Percentiles rank a stretch among this genome's conserved stretches.
Conservation (phyloP, 2,113 vertebrate species). For the Seriola quinqueradiata region DNA sequence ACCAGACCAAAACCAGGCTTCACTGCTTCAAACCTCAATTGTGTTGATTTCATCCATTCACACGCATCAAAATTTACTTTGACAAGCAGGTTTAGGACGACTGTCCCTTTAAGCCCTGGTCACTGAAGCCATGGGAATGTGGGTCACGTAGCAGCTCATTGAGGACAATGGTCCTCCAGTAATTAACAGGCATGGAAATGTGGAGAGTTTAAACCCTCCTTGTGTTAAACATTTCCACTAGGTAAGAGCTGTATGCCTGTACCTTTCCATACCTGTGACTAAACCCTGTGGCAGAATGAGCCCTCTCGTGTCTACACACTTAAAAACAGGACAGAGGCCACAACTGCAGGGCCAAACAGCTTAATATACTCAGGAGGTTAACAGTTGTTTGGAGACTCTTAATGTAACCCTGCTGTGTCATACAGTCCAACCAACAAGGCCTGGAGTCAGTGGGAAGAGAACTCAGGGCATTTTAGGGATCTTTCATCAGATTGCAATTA, state of each 20-base stretch:
- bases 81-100: constrained; percentile 24
- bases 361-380: constrained; percentile 1
- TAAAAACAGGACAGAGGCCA: constrained; percentile 5
- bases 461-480: constrained; percentile 41
- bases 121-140: constrained; percentile 67
- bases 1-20: constrained; percentile 56
- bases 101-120: constrained; percentile 64
- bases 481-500: constrained; percentile 76
- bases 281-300: constrained; percentile 26
- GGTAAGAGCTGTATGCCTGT: constrained; percentile 30
- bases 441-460: constrained; percentile 10
- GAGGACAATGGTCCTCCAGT: constrained; percentile 65
- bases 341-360: background rate
- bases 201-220: constrained; percentile 48
- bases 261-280: constrained; percentile 47
- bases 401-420: background rate
- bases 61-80: constrained; percentile 15
- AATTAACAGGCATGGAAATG: constrained; percentile 71
- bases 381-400: constrained; percentile 16
- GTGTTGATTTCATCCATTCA: constrained; percentile 19
- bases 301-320: background rate
- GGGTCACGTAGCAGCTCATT: constrained; percentile 64
- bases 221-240: constrained; percentile 64
- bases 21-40: constrained; percentile 24
- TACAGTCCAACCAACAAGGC: constrained; percentile 8